phyloP scores from a whole-genome alignment of 2,888 invertebrate genomes.

The Julus scandinavius region DNA sequence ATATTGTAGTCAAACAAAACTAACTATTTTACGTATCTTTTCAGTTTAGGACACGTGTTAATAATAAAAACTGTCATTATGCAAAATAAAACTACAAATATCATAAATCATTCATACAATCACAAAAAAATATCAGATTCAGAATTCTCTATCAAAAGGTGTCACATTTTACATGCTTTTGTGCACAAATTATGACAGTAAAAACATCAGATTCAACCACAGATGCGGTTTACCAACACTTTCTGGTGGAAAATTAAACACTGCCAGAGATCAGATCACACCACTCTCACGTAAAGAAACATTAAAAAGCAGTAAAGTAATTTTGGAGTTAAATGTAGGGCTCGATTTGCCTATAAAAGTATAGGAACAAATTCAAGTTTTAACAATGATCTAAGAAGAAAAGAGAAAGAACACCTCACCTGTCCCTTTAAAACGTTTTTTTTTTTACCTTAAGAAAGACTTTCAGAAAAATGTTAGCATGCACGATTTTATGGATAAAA shows the following conservation, averaged over 20 bases:
- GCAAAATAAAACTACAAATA: neutral
- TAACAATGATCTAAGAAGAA: neutral
- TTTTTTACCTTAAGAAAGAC: neutral
- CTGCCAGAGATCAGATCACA: slow-evolving; percentile 26
- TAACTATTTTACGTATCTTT: neutral
- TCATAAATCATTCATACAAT: neutral
- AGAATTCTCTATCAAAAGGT: neutral
- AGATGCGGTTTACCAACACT: neutral
- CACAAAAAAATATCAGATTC: neutral
- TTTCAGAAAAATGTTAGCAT: neutral
- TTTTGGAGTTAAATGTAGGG: neutral
- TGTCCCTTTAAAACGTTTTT: neutral
- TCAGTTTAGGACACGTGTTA: neutral
- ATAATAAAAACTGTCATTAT: neutral
- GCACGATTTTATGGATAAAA: neutral
- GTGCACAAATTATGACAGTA: neutral
- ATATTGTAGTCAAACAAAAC: neutral
- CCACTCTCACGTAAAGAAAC: slow-evolving; percentile 31
- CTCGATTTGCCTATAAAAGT: neutral
- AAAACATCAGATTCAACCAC: neutral
- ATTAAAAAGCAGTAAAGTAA: slow-evolving; percentile 7
- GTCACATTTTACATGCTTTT: neutral
- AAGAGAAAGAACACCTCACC: neutral
- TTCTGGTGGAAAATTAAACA: neutral
- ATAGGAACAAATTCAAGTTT: neutral